Evolutionary conservation across 2,888 invertebrate genomes (phyloP).

Genomic region (Pecten maximus): DNA sequence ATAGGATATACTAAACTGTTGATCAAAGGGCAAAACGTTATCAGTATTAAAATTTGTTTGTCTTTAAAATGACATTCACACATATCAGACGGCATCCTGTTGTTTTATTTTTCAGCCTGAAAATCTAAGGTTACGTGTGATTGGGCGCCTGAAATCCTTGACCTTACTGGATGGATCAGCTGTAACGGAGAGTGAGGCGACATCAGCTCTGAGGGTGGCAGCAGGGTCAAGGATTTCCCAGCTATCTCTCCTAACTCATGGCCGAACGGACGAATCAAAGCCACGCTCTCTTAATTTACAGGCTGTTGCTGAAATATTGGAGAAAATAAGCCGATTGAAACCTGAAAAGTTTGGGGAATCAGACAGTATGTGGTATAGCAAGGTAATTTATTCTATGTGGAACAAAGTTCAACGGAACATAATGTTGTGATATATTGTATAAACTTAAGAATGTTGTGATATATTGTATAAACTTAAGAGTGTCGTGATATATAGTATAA

Average conservation of each 20-base stretch:
- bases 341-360: slow-evolving; percentile 75
- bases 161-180: slow-evolving; percentile 74
- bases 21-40: background rate
- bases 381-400: too few relatives aligned
- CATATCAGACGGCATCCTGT: background rate
- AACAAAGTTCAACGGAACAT: too few relatives aligned
- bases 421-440: too few relatives aligned
- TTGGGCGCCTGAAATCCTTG: slow-evolving; percentile 80
- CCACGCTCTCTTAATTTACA: slow-evolving; percentile 77
- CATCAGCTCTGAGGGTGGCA: slow-evolving; percentile 76
- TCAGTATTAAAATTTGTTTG: background rate
- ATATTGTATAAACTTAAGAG: too few relatives aligned
- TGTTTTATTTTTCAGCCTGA: slow-evolving; percentile 72
- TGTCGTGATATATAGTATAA: too few relatives aligned
- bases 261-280: slow-evolving; percentile 72
- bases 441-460: too few relatives aligned
- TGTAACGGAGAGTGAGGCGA: slow-evolving; percentile 78
- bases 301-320: slow-evolving; percentile 70
- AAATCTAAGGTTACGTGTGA: slow-evolving; percentile 76
- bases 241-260: slow-evolving; percentile 76
- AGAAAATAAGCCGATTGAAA: slow-evolving; percentile 71
- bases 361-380: slow-evolving; percentile 77
- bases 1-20: background rate
- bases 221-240: slow-evolving; percentile 81
- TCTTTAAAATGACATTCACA: background rate